Evolutionary conservation across 2,888 invertebrate species (phyloP).

Genomic region (Pinctada fucata): DNA sequence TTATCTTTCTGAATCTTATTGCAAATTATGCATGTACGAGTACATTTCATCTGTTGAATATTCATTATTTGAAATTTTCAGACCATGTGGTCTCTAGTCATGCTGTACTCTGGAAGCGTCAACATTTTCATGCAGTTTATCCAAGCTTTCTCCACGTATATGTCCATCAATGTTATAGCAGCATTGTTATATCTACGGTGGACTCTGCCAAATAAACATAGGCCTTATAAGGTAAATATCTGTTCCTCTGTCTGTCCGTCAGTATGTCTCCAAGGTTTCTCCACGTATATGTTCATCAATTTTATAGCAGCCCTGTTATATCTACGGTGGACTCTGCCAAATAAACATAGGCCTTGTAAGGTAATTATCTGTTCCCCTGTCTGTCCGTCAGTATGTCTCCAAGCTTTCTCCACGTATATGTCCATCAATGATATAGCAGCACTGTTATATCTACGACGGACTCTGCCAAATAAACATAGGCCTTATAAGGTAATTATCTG

Average conservation of each 20-base stretch:
- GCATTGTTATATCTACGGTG: conserved; percentile 64
- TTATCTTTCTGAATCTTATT: too few relatives aligned
- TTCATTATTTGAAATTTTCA: conserved; percentile 28
- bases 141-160: conserved; percentile 61
- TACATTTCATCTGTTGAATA: too few relatives aligned
- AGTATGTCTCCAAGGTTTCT: conserved; percentile 54
- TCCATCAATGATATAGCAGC: conserved; percentile 56
- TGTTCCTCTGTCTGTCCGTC: too few relatives aligned
- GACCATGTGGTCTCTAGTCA: conserved; percentile 57
- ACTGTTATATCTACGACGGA: conserved; percentile 64
- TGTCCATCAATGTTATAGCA: conserved; percentile 59
- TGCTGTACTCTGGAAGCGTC: conserved; percentile 64
- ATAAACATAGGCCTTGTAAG: conserved; percentile 63
- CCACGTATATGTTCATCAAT: conserved; percentile 60
- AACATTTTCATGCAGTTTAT: conserved; percentile 65
- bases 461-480: conserved; percentile 53
- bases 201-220: conserved; percentile 52
- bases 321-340: conserved; percentile 61
- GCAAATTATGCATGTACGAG: too few relatives aligned
- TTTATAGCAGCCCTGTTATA: conserved; percentile 60
- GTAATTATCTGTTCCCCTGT: conserved; percentile 41
- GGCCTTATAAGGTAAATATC: conserved; percentile 67
- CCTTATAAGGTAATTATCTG: conserved; percentile 64
- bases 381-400: conserved; percentile 30
- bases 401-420: conserved; percentile 63